These are phyloP conservation scores for Sipunculus nudus DNA, from an alignment of 2,888 invertebrate species.

Conservation along the genomic window DNA sequence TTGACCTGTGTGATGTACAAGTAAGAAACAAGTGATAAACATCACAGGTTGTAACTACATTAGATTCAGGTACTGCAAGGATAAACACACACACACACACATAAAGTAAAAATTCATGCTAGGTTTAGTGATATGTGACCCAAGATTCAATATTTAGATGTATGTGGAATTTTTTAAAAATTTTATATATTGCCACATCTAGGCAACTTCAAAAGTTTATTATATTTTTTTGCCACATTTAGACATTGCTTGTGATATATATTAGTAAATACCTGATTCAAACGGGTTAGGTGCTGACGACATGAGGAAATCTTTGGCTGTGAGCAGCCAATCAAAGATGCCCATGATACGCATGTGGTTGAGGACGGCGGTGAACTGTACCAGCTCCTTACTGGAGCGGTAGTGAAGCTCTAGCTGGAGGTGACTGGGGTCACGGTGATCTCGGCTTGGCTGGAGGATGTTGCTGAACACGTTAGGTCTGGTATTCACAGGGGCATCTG, in stretches of 20 bases:
- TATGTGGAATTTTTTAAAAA: no score
- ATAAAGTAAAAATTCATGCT: not conserved
- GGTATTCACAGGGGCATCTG: conserved; percentile 74
- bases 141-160: not conserved
- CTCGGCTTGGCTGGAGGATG: conserved; percentile 76
- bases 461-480: conserved; percentile 87
- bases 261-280: conserved; percentile 19
- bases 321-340: conserved; percentile 92
- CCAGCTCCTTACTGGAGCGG: conserved; percentile 72
- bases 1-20: no score
- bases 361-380: conserved; percentile 85
- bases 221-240: no score
- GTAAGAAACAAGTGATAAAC: no score
- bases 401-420: conserved; percentile 70
- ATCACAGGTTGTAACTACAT: no score
- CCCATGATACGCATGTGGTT: conserved; percentile 96
- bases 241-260: no score
- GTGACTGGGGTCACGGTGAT: conserved; percentile 32
- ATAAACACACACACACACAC: not conserved
- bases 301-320: conserved; percentile 80
- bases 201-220: no score
- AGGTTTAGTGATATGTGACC: not conserved
- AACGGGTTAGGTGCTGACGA: conserved; percentile 65
- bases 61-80: no score
- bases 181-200: no score